Percentiles rank a stretch among this genome's conserved stretches.
These are phyloP conservation scores for Germaria angustata DNA, from an alignment of 2,888 invertebrate genomes.

Conservation along the genomic window DNA sequence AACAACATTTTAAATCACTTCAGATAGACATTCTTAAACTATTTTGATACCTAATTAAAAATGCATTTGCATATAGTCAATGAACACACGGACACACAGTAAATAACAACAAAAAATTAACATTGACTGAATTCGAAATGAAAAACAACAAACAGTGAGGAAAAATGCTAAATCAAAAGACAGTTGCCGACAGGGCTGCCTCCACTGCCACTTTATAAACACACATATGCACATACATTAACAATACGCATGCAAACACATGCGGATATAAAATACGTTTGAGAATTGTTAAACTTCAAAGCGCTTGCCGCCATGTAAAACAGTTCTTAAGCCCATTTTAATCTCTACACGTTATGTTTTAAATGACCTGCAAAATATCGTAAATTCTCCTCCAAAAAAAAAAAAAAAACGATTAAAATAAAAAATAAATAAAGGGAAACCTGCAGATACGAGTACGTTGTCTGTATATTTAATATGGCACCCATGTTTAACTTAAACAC, in stretches of 20 bases:
- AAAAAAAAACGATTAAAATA: not conserved
- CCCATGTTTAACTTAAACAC: constrained; percentile 12
- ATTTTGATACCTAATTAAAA: constrained; percentile 65
- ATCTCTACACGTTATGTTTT: constrained; percentile 67
- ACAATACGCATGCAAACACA: not conserved
- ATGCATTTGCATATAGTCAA: constrained; percentile 58
- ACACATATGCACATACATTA: not conserved
- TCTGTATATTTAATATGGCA: constrained; percentile 32
- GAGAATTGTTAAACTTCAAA: constrained; percentile 59
- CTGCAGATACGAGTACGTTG: not conserved
- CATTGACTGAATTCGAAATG: constrained; percentile 51
- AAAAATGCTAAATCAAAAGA: constrained; percentile 59
- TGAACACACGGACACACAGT: constrained; percentile 17
- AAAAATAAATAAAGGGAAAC: constrained; percentile 20
- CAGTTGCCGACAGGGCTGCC: constrained; percentile 45
- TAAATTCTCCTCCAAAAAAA: constrained; percentile 50
- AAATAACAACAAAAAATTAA: constrained; percentile 33
- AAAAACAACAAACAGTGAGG: constrained; percentile 27
- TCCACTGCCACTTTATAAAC: constrained; percentile 58
- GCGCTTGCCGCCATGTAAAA: constrained; percentile 54
- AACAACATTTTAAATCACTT: constrained; percentile 38
- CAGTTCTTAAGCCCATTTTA: constrained; percentile 65
- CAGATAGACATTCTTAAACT: constrained; percentile 44
- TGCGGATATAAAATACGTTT: constrained; percentile 22
- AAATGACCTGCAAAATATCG: constrained; percentile 67